Evolutionary conservation across 2,113 vertebrate species (phyloP).

Genomic region (Oncorhynchus kisutch): DNA sequence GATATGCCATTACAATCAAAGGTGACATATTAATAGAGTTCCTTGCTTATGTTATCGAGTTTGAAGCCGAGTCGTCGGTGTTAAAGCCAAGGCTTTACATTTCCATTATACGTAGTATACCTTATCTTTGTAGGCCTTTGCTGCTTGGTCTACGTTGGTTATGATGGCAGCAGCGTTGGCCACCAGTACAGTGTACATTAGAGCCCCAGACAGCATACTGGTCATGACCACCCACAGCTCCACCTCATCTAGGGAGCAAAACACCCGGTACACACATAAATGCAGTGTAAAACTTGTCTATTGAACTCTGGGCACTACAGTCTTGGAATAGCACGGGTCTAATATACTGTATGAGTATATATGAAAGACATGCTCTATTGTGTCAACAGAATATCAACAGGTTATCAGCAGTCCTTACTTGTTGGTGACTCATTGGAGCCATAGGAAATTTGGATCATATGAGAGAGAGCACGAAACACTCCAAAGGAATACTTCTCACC

Average conservation of each 20-base stretch:
- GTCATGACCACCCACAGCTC: constrained; percentile 76
- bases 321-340: background rate
- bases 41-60: too few relatives aligned
- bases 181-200: constrained; percentile 74
- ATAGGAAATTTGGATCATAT: constrained; percentile 74
- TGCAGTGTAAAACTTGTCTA: too few relatives aligned
- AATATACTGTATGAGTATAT: background rate
- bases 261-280: too few relatives aligned
- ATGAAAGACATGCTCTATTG: background rate
- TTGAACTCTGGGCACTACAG: too few relatives aligned
- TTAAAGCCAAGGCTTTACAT: background rate
- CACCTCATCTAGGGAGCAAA: constrained; percentile 61
- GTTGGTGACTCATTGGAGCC: constrained; percentile 70
- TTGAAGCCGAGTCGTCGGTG: background rate
- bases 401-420: constrained; percentile 49
- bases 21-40: too few relatives aligned
- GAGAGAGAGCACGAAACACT: constrained; percentile 72
- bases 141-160: constrained; percentile 62
- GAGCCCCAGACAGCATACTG: constrained; percentile 73
- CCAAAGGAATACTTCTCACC: constrained; percentile 74
- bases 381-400: too few relatives aligned
- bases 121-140: constrained; percentile 74
- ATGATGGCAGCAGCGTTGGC: constrained; percentile 72
- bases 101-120: constrained; percentile 32
- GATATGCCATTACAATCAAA: too few relatives aligned